Conservation (phyloP, 1,140 invertebrate species). For the Drosophila bocki region DNA sequence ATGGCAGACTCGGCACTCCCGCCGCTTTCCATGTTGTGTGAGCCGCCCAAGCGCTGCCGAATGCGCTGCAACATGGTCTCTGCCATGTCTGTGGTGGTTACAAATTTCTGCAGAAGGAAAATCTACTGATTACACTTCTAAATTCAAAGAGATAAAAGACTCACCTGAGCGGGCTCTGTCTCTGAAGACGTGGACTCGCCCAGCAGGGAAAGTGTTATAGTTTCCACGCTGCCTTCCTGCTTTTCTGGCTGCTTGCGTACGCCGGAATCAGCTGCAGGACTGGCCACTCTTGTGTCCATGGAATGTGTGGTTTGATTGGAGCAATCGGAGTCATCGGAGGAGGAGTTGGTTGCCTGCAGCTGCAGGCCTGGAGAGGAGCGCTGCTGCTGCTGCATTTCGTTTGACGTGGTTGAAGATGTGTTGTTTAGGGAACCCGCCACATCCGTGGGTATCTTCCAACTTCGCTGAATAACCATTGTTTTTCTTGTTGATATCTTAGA, state of each 20-base stretch:
- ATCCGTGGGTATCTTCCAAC: slow-evolving; percentile 80
- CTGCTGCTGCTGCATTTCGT: slow-evolving; percentile 67
- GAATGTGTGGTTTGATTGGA: slow-evolving; percentile 83
- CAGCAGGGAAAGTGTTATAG: slow-evolving; percentile 31
- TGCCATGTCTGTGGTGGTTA: slow-evolving; percentile 80
- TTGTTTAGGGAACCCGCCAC: slow-evolving; percentile 50
- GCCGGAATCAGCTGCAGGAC: slow-evolving; percentile 41
- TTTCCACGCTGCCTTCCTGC: slow-evolving; percentile 21
- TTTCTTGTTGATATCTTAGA: background rate
- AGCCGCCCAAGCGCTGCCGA: slow-evolving; percentile 67
- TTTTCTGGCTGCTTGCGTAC: slow-evolving; percentile 37
- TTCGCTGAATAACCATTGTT: slow-evolving; percentile 80
- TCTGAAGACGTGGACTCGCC: slow-evolving; percentile 38
- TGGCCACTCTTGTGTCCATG: slow-evolving; percentile 75
- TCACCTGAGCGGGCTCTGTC: slow-evolving; percentile 53
- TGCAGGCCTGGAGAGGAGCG: slow-evolving; percentile 67
- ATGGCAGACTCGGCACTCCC: slow-evolving; percentile 85
- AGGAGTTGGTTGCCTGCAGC: slow-evolving; percentile 56
- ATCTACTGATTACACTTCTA: background rate
- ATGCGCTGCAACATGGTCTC: slow-evolving; percentile 74
- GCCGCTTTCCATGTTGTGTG: slow-evolving; percentile 56
- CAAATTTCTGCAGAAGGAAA: slow-evolving; percentile 61
- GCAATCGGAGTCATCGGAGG: slow-evolving; percentile 82
- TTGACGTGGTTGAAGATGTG: slow-evolving; percentile 30
- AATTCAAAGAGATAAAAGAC: too few relatives aligned